These are phyloP conservation scores for Cephalophus harveyi DNA, from an alignment of 2,113 vertebrate species.

Conservation along the genomic window DNA sequence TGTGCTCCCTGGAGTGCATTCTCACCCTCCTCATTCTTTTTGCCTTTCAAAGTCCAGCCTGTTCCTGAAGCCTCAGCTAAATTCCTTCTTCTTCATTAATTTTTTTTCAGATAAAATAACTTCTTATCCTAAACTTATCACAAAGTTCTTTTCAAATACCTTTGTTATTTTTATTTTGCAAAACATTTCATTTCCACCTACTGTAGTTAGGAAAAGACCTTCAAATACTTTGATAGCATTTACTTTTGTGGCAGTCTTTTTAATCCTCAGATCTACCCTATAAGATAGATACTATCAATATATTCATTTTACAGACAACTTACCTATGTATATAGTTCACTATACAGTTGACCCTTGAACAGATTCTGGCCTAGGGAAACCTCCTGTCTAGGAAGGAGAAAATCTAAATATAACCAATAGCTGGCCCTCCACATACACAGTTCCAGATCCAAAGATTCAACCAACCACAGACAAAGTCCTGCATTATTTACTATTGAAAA, in stretches of 20 bases:
- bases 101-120: neutral
- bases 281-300: neutral
- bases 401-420: neutral
- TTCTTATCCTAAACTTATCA: neutral
- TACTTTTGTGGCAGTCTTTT: neutral
- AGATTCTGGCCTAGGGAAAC: neutral
- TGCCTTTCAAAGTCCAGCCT: neutral
- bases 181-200: neutral
- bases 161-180: neutral
- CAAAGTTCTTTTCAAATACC: neutral
- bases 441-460: neutral
- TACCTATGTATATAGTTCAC: neutral
- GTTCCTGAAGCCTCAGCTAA: neutral
- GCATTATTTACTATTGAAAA: neutral
- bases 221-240: neutral
- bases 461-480: neutral
- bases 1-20: neutral
- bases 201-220: neutral
- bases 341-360: neutral
- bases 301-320: neutral
- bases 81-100: neutral
- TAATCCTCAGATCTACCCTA: neutral
- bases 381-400: neutral
- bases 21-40: neutral
- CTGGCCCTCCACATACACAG: neutral